These are phyloP conservation scores for Clunio marinus DNA, from an alignment of 2,888 invertebrate species.

Conservation along the genomic window DNA sequence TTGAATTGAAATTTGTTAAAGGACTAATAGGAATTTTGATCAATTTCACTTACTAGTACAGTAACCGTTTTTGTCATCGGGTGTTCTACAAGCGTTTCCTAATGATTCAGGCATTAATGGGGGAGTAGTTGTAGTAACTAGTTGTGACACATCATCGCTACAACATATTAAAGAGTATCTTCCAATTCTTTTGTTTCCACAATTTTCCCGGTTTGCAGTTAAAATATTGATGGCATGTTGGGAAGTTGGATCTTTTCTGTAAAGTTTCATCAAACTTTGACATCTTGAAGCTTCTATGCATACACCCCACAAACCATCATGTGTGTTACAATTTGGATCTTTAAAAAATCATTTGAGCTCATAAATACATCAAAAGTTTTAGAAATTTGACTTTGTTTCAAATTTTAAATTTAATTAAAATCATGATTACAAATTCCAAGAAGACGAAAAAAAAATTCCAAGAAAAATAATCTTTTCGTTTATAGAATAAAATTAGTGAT, in stretches of 20 bases:
- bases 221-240: constrained; percentile 42
- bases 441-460: too few relatives aligned
- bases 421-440: too few relatives aligned
- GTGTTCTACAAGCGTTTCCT: constrained; percentile 42
- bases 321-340: constrained; percentile 46
- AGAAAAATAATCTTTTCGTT: too few relatives aligned
- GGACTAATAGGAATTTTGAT: too few relatives aligned
- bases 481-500: too few relatives aligned
- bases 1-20: too few relatives aligned
- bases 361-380: too few relatives aligned
- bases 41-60: constrained; percentile 37
- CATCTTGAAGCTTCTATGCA: constrained; percentile 47
- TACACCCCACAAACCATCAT: constrained; percentile 47
- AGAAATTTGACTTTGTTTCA: too few relatives aligned
- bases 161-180: constrained; percentile 48
- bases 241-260: constrained; percentile 42
- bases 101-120: constrained; percentile 39
- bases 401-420: too few relatives aligned
- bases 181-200: constrained; percentile 46
- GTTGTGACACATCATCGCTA: constrained; percentile 16
- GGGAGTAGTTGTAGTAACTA: constrained; percentile 39
- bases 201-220: constrained; percentile 44
- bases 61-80: constrained; percentile 17
- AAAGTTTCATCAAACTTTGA: constrained; percentile 46
- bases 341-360: neutral